A percentile compares a stretch with the other conserved stretches of the same genome.
Conservation (phyloP, 2,797 vertebrate genomes). For the Pangasius mekongensis region DNA sequence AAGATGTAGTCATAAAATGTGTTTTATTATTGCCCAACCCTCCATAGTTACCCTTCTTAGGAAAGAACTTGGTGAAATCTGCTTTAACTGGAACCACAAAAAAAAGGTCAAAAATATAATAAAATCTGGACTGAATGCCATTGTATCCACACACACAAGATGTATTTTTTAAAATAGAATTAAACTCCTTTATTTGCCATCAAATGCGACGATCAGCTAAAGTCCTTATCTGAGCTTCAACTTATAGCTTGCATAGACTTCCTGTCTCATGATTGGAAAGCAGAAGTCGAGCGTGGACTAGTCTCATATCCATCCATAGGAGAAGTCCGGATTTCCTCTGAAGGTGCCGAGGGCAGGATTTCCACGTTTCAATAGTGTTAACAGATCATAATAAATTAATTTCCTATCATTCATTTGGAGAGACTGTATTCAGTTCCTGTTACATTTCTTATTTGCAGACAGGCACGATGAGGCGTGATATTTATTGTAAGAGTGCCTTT, state of each 20-base stretch:
- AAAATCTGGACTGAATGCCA: neutral
- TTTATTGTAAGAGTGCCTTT: neutral
- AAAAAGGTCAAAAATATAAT: neutral
- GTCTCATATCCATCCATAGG: neutral
- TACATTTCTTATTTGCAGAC: neutral
- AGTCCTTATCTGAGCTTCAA: neutral
- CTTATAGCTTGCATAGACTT: neutral
- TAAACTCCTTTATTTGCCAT: neutral
- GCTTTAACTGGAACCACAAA: neutral
- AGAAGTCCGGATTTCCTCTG: neutral
- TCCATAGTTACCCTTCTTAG: neutral
- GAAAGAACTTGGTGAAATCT: neutral
- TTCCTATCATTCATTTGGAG: neutral
- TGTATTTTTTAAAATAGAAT: neutral
- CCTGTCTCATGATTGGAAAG: neutral
- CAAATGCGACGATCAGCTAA: neutral
- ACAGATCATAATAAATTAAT: conserved; percentile 14
- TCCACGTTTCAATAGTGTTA: neutral
- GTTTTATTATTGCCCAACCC: neutral
- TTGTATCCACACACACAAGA: neutral
- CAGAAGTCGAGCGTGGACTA: neutral
- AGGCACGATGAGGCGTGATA: neutral
- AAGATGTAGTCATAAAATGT: neutral
- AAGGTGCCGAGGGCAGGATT: conserved; percentile 8
- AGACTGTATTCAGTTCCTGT: neutral